Conservation (phyloP, 2,797 vertebrate genomes). For the Galagoides demidoff region DNA sequence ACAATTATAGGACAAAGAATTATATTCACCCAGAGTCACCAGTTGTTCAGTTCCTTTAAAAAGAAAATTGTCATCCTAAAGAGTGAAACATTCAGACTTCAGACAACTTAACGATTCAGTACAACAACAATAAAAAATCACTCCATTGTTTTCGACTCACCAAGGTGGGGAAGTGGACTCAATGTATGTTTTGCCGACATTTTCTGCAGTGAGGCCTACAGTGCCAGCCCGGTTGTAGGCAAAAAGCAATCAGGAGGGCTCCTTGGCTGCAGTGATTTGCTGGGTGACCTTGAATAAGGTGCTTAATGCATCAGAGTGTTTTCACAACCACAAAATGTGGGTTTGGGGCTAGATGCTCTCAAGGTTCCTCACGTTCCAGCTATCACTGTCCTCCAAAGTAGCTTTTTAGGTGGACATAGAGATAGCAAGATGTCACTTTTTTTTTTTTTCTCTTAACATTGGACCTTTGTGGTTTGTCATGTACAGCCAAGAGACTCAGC, state of each 20-base stretch:
- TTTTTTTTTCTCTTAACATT: not conserved
- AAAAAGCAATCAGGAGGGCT: not conserved
- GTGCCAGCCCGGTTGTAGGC: not conserved
- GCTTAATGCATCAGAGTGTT: not conserved
- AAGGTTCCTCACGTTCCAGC: constrained; percentile 52
- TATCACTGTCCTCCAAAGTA: not conserved
- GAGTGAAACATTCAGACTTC: not conserved
- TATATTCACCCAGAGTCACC: not conserved
- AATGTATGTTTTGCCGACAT: accelerated
- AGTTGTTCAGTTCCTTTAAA: not conserved
- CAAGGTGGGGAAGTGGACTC: not conserved
- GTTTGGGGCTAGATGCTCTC: constrained; percentile 46
- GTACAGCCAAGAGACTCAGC: not conserved
- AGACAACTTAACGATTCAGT: not conserved
- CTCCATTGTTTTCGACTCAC: not conserved
- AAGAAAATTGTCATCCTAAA: not conserved
- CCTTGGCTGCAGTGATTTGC: not conserved
- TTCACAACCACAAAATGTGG: not conserved
- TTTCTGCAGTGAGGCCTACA: accelerated
- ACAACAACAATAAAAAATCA: not conserved
- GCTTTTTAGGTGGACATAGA: not conserved
- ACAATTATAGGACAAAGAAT: not conserved
- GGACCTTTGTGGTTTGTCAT: not conserved
- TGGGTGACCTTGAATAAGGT: not conserved
- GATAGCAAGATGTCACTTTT: not conserved